Conservation (phyloP, 2,113 vertebrate genomes). For the Hepsetus odoe region DNA sequence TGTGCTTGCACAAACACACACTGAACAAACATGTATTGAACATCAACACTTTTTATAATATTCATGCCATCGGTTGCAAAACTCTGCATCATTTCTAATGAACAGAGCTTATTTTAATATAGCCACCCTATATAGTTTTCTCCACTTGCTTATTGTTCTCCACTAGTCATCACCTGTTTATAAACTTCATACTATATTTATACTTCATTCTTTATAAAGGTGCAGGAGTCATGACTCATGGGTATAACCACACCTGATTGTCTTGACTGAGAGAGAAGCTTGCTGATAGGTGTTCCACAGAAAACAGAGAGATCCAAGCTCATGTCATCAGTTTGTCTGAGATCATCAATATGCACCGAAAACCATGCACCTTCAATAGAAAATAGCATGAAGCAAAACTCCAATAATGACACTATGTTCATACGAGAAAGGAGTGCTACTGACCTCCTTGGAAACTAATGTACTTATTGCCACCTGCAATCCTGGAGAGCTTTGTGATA, state of each 20-base stretch:
- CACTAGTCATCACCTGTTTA: too few relatives aligned
- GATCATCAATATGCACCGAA: slow-evolving; percentile 75
- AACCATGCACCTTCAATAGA: slow-evolving; percentile 68
- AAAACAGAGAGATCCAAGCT: slow-evolving; percentile 69
- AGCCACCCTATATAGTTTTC: too few relatives aligned
- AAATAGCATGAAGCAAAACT: background rate
- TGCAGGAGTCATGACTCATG: too few relatives aligned
- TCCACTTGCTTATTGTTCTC: too few relatives aligned
- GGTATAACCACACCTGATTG: slow-evolving; percentile 50
- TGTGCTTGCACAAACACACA: too few relatives aligned
- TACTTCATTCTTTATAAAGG: too few relatives aligned
- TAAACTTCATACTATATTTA: too few relatives aligned
- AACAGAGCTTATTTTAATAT: too few relatives aligned
- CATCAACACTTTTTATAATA: too few relatives aligned
- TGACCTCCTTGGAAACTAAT: slow-evolving; percentile 78
- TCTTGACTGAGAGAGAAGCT: slow-evolving; percentile 59
- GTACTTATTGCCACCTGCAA: slow-evolving; percentile 67
- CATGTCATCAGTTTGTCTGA: slow-evolving; percentile 75
- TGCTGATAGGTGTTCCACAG: slow-evolving; percentile 71
- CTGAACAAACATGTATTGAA: background rate
- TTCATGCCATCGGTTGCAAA: too few relatives aligned
- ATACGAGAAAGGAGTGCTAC: background rate
- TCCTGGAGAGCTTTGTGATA: slow-evolving; percentile 74
- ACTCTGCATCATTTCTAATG: too few relatives aligned
- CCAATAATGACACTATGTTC: background rate